Evolutionary conservation across 2,888 invertebrate species (phyloP).

Genomic region (Ditylenchus weischeri): DNA sequence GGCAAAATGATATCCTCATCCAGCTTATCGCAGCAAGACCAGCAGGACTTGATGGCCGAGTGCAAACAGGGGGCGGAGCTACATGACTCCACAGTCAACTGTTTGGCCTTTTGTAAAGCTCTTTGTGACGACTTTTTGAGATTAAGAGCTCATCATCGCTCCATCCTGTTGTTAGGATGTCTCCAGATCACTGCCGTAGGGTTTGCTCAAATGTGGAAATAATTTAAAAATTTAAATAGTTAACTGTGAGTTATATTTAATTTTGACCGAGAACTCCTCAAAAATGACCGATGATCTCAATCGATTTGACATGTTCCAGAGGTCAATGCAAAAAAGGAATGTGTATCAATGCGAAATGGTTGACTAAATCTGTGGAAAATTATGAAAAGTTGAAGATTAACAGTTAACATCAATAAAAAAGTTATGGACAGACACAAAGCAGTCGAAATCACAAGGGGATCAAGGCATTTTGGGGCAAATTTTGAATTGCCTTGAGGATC

Average conservation of each 20-base stretch:
- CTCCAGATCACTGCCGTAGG: conserved; percentile 34
- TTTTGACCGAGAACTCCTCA: neutral
- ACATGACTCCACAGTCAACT: conserved; percentile 35
- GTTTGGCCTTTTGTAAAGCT: conserved; percentile 40
- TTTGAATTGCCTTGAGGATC: too few species aligned
- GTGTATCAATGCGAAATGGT: too few species aligned
- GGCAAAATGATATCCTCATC: conserved; percentile 2
- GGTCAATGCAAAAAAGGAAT: too few species aligned
- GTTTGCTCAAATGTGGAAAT: neutral
- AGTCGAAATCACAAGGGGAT: too few species aligned
- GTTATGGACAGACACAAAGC: too few species aligned
- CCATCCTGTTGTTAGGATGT: conserved; percentile 29
- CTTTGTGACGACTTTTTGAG: conserved; percentile 38
- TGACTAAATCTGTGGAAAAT: too few species aligned
- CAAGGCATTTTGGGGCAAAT: too few species aligned
- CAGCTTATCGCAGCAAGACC: conserved; percentile 6
- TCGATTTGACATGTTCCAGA: too few species aligned
- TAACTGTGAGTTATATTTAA: neutral
- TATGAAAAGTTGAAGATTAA: too few species aligned
- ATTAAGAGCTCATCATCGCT: conserved; percentile 24
- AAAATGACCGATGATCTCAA: too few species aligned
- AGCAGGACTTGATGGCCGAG: conserved; percentile 7
- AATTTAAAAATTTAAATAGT: neutral
- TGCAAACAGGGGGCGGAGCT: conserved; percentile 23
- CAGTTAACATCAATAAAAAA: too few species aligned